Evolutionary conservation across 1,140 invertebrate genomes (phyloP).

Genomic region (Chlorops oryzae): DNA sequence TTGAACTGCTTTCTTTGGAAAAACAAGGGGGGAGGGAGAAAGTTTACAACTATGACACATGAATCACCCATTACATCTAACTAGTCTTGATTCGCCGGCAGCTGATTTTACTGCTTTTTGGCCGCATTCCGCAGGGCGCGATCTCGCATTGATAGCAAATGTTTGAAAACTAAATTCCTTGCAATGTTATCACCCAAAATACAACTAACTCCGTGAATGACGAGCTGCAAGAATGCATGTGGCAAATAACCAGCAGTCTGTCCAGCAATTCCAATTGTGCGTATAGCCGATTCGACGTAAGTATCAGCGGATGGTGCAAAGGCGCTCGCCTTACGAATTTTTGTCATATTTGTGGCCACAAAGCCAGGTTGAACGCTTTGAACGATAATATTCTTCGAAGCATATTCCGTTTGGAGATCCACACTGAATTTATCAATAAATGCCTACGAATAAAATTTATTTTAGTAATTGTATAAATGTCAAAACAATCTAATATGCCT

Average conservation of each 20-base stretch:
- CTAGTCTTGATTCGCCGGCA: too few species aligned
- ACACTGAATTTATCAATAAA: conserved; percentile 81
- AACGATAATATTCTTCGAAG: conserved; percentile 68
- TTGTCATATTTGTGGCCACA: conserved; percentile 90
- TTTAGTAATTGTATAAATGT: too few species aligned
- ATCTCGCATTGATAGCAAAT: conserved; percentile 31
- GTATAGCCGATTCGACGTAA: conserved; percentile 72
- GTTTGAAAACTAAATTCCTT: conserved; percentile 32
- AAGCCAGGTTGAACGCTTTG: conserved; percentile 83
- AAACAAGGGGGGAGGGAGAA: too few species aligned
- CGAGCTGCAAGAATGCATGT: conserved; percentile 60
- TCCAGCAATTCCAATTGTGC: conserved; percentile 66
- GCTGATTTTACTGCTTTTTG: conserved; percentile 29
- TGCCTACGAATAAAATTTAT: conserved; percentile 56
- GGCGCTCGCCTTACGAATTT: conserved; percentile 70
- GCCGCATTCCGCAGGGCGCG: conserved; percentile 28
- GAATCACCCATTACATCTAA: too few species aligned
- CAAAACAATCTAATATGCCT: background rate
- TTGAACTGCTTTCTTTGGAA: too few species aligned
- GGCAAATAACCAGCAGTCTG: conserved; percentile 74
- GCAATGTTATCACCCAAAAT: conserved; percentile 34
- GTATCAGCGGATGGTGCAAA: conserved; percentile 71
- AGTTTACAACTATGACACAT: too few species aligned
- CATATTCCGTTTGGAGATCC: conserved; percentile 74
- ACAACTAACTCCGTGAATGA: conserved; percentile 27